Evolutionary conservation across 2,888 invertebrate genomes (phyloP).

Genomic region (Marronus borbonicus): DNA sequence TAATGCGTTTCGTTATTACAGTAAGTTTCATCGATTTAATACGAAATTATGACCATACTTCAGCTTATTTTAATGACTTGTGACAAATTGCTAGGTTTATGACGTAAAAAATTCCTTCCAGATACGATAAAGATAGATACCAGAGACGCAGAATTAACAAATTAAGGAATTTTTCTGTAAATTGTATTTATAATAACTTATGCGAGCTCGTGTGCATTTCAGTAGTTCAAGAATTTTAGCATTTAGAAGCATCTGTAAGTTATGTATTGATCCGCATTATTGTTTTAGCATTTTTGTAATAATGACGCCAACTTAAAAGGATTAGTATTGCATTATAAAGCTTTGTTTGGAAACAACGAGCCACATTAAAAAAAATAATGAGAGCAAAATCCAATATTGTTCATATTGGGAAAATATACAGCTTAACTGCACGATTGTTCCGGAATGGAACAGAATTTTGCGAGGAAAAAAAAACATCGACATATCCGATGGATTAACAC

Average conservation of each 20-base stretch:
- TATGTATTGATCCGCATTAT: no score
- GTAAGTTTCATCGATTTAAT: no score
- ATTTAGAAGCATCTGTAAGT: no score
- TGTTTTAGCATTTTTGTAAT: no score
- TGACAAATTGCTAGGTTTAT: no score
- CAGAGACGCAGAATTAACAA: no score
- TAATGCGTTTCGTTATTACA: background rate
- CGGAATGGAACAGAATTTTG: background rate
- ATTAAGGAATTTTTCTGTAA: no score
- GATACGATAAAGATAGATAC: no score
- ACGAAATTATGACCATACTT: background rate
- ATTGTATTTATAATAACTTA: no score
- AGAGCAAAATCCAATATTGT: slow-evolving; percentile 24
- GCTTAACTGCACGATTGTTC: slow-evolving; percentile 20
- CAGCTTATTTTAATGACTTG: background rate
- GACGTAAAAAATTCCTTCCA: no score
- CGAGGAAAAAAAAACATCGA: slow-evolving; percentile 7
- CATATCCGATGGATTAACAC: slow-evolving; percentile 18
- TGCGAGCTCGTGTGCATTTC: no score
- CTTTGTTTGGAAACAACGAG: background rate
- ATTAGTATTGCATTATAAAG: background rate
- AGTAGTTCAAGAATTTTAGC: no score
- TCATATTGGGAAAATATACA: slow-evolving; percentile 29
- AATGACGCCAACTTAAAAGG: background rate
- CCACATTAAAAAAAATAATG: slow-evolving; percentile 31